Evolutionary conservation across 2,888 invertebrate genomes (phyloP).

Genomic region (Dryomyza anilis): DNA sequence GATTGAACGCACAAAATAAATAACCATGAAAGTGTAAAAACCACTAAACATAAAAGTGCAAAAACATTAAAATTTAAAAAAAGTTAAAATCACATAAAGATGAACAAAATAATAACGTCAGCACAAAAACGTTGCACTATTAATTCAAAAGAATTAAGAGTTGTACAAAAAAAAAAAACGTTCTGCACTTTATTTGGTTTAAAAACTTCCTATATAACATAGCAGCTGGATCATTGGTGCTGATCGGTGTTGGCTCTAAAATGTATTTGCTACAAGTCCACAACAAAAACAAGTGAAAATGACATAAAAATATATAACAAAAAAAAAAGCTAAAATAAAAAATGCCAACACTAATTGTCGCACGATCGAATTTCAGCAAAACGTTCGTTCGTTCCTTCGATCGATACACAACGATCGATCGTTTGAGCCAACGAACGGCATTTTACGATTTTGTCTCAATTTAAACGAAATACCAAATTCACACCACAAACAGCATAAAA

Average conservation of each 20-base stretch:
- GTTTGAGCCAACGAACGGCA: slow-evolving; percentile 34
- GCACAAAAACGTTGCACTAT: no score
- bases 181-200: no score
- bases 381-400: not conserved
- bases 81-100: no score
- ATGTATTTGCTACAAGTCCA: no score
- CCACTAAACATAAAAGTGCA: not conserved
- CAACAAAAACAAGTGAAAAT: slow-evolving; percentile 10
- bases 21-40: slow-evolving; percentile 3
- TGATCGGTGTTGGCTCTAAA: not conserved
- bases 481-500: slow-evolving; percentile 17
- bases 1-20: slow-evolving; percentile 11
- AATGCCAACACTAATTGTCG: slow-evolving; percentile 21
- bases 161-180: no score
- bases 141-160: no score
- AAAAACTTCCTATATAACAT: no score
- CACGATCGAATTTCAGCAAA: slow-evolving; percentile 25
- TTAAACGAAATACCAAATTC: slow-evolving; percentile 35
- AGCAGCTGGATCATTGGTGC: not conserved
- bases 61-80: not conserved
- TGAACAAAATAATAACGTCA: no score
- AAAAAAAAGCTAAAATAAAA: not conserved
- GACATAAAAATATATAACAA: not conserved
- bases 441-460: slow-evolving; percentile 56
- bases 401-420: not conserved